Evolutionary conservation across 2,797 vertebrate species (phyloP).

Genomic region (Coccyzus lansbergi): DNA sequence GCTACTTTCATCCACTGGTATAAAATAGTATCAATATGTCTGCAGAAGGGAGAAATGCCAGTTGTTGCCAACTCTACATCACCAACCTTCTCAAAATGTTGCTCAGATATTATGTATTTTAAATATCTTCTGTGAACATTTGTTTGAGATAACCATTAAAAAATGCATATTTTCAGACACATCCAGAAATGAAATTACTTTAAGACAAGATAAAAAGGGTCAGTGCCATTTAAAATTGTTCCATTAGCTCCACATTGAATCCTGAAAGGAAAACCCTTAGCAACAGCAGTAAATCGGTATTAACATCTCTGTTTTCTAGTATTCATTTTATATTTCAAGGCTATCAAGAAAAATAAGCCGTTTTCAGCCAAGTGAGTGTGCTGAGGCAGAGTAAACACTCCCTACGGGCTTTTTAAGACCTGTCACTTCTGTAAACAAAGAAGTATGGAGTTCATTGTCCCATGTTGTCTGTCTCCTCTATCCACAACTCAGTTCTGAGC

Average conservation of each 20-base stretch:
- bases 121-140: background rate
- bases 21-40: background rate
- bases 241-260: background rate
- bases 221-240: background rate
- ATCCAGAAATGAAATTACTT: background rate
- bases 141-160: background rate
- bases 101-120: background rate
- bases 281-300: background rate
- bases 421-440: background rate
- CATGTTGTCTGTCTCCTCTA: background rate
- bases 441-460: background rate
- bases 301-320: background rate
- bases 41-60: background rate
- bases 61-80: background rate
- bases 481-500: background rate
- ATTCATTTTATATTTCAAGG: background rate
- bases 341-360: background rate
- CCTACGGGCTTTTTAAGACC: background rate
- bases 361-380: background rate
- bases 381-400: background rate
- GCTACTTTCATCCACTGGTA: background rate
- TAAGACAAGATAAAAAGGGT: background rate
- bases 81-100: background rate
- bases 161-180: background rate
- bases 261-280: background rate